phyloP scores from a whole-genome alignment of 2,888 invertebrate species.

The Drosophila formosana region DNA sequence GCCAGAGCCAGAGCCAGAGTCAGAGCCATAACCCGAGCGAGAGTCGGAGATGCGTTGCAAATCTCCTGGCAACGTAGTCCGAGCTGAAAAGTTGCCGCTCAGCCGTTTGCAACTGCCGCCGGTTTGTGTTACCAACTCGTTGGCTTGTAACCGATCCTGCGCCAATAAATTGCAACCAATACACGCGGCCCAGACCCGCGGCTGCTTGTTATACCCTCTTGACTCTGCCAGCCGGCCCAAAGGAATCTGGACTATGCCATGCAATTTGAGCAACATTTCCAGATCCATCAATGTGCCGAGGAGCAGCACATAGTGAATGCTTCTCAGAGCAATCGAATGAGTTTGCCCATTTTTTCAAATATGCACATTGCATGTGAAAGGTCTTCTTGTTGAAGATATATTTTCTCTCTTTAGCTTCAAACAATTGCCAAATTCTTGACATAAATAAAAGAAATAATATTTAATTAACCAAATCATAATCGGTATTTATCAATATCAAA shows the following conservation, averaged over 20 bases:
- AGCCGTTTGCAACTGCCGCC: constrained; percentile 70
- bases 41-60: constrained; percentile 57
- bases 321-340: not conserved
- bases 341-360: not conserved
- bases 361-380: not conserved
- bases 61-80: constrained; percentile 34
- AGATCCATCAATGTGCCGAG: not conserved
- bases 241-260: constrained; percentile 32
- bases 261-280: constrained; percentile 3
- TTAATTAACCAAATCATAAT: too few species aligned
- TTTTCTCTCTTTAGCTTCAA: not conserved
- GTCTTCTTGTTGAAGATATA: not conserved
- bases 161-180: constrained; percentile 79
- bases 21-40: not conserved
- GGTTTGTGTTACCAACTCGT: constrained; percentile 77
- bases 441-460: not conserved
- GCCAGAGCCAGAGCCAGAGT: constrained; percentile 6
- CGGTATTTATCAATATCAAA: too few species aligned
- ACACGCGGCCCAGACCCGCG: constrained; percentile 68
- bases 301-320: not conserved
- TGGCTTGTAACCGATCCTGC: constrained; percentile 78
- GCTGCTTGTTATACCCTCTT: constrained; percentile 71
- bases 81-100: constrained; percentile 14
- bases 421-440: not conserved
- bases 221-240: constrained; percentile 1